Evolutionary conservation across 1,140 invertebrate genomes (phyloP).

Genomic region (Caerostris extrusa): DNA sequence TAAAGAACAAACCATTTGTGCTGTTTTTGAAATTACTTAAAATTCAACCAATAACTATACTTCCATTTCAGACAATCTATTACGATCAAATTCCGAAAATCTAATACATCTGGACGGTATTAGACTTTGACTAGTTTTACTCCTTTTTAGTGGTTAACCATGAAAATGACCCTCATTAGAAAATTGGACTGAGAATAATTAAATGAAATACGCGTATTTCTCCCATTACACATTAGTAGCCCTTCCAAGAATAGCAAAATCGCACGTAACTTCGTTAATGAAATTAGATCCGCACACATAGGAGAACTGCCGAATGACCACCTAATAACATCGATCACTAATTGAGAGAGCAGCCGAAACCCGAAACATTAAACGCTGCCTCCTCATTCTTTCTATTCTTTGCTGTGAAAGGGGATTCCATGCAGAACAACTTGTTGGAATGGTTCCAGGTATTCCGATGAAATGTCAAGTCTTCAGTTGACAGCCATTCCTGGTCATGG

Average conservation of each 20-base stretch:
- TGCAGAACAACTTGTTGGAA: slow-evolving; percentile 60
- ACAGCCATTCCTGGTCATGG: background rate
- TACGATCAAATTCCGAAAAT: too few relatives aligned
- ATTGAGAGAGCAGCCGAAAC: slow-evolving; percentile 5
- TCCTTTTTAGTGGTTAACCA: background rate
- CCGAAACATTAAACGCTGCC: background rate
- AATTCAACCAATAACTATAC: too few relatives aligned
- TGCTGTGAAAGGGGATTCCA: background rate
- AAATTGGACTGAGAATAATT: background rate
- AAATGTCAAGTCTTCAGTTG: background rate
- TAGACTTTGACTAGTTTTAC: too few relatives aligned
- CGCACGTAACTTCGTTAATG: background rate
- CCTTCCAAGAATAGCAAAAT: background rate
- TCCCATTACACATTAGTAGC: background rate
- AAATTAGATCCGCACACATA: background rate
- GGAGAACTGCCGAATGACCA: background rate
- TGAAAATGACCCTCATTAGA: background rate
- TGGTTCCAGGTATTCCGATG: slow-evolving; percentile 5
- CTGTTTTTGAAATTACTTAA: too few relatives aligned
- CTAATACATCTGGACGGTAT: too few relatives aligned
- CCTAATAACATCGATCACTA: background rate
- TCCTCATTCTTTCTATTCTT: background rate
- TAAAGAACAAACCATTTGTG: too few relatives aligned
- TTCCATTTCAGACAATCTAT: too few relatives aligned
- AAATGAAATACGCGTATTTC: background rate